Conservation (phyloP, 2,113 vertebrate genomes). For the Chamaetylas fuelleborni region DNA sequence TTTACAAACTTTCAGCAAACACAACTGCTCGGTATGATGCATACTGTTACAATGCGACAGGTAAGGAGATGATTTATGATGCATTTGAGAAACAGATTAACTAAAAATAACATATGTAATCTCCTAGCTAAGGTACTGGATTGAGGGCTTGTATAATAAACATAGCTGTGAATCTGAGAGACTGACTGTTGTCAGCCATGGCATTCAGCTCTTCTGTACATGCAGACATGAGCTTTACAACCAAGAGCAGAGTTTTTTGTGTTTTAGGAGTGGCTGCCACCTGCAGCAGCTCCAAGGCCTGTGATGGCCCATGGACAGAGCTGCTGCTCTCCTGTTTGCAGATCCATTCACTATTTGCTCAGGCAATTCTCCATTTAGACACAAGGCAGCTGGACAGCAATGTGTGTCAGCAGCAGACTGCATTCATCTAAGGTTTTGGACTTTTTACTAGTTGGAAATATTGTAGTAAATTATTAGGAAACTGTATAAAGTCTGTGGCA, state of each 20-base stretch:
- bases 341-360: not conserved
- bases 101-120: not conserved
- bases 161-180: not conserved
- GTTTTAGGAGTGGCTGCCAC: not conserved
- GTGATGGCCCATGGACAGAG: accelerated
- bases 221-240: not conserved
- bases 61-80: conserved; percentile 61
- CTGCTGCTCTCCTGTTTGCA: not conserved
- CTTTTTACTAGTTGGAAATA: not conserved
- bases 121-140: not conserved
- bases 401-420: accelerated
- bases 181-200: too few relatives aligned
- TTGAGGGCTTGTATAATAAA: not conserved
- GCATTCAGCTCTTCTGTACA: not conserved
- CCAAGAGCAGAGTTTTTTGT: not conserved
- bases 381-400: not conserved
- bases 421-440: not conserved
- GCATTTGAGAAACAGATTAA: not conserved
- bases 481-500: not conserved
- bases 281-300: not conserved
- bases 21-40: conserved; percentile 68
- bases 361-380: not conserved
- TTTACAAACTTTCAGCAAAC: conserved; percentile 60
- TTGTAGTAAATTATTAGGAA: not conserved
- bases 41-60: conserved; percentile 83